Percentiles rank a stretch among this genome's conserved stretches.
Evolutionary conservation across 1,140 invertebrate genomes (phyloP).

Genomic region (Kradibia gibbosae): DNA sequence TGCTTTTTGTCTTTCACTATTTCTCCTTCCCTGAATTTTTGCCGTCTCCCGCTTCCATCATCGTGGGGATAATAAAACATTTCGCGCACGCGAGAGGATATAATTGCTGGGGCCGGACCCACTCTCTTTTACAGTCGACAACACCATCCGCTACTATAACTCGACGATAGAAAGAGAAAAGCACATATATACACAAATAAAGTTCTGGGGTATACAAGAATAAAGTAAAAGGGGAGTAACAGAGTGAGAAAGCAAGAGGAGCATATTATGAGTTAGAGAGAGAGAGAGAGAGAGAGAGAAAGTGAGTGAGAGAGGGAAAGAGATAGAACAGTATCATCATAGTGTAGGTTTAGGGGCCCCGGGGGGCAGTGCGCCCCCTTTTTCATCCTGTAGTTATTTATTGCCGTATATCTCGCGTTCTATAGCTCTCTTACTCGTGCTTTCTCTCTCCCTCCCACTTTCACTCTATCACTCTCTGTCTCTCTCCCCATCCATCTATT

Average conservation of each 20-base stretch:
- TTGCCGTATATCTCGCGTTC: conserved; percentile 61
- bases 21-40: background rate
- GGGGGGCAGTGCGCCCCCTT: conserved; percentile 68
- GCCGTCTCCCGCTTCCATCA: background rate
- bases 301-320: conserved; percentile 54
- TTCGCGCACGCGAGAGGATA: conserved; percentile 65
- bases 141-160: background rate
- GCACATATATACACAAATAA: conserved; percentile 24
- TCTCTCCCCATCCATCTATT: conserved; percentile 54
- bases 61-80: conserved; percentile 65
- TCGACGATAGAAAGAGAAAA: conserved; percentile 35
- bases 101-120: conserved; percentile 68
- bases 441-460: conserved; percentile 12
- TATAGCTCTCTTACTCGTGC: conserved; percentile 44
- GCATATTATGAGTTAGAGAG: too few species aligned
- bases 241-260: too few species aligned
- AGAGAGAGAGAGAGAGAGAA: too few species aligned
- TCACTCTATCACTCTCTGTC: conserved; percentile 55
- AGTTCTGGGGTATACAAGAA: background rate
- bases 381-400: conserved; percentile 71
- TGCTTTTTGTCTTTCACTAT: background rate
- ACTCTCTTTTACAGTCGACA: conserved; percentile 53
- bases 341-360: conserved; percentile 69
- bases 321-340: conserved; percentile 51
- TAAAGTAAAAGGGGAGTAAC: conserved; percentile 37